Conservation (phyloP, 2,113 vertebrate species). For the Corythaeola cristata region DNA sequence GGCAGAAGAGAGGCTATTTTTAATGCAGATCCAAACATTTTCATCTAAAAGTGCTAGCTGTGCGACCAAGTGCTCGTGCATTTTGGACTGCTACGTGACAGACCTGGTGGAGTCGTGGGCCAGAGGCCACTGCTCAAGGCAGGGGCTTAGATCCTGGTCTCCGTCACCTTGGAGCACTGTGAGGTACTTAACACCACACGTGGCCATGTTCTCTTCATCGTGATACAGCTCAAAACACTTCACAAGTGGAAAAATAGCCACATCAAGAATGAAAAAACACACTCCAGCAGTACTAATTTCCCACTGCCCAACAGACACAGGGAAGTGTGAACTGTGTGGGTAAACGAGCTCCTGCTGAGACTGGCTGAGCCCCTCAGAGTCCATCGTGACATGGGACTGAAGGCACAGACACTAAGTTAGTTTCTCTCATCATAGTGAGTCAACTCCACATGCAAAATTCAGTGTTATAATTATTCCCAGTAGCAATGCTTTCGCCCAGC, state of each 20-base stretch:
- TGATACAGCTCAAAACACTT: not conserved
- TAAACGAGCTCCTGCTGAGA: not conserved
- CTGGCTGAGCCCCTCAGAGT: not conserved
- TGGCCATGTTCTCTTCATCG: rapidly evolving
- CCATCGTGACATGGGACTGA: rapidly evolving
- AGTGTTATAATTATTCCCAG: not conserved
- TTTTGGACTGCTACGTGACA: rapidly evolving
- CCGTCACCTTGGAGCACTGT: rapidly evolving
- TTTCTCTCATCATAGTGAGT: not conserved
- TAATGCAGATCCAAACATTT: not conserved
- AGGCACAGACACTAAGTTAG: not conserved
- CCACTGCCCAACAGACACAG: not conserved
- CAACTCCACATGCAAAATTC: not conserved
- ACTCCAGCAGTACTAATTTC: not conserved
- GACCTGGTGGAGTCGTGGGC: rapidly evolving
- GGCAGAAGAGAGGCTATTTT: not conserved
- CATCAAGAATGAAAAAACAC: not conserved
- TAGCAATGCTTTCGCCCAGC: not conserved
- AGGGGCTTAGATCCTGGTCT: rapidly evolving
- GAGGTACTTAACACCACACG: not conserved
- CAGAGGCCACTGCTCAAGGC: rapidly evolving
- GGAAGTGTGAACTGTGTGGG: not conserved
- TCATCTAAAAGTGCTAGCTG: not conserved
- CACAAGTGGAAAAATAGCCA: not conserved
- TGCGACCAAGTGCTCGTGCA: not conserved